Evolutionary conservation across 2,113 vertebrate species (phyloP).

Genomic region (Rostratula benghalensis): DNA sequence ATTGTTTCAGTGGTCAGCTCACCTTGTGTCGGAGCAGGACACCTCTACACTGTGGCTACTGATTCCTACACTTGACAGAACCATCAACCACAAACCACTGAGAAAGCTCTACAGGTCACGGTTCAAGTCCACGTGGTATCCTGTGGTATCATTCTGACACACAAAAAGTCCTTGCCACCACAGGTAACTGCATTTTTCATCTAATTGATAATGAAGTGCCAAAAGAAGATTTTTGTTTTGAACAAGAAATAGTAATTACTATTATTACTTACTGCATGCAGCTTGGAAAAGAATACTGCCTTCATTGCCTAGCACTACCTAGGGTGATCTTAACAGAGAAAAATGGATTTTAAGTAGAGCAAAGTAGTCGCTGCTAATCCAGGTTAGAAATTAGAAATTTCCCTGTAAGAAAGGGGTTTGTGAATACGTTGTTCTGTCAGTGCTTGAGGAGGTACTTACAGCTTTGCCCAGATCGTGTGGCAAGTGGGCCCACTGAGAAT

Average conservation of each 20-base stretch:
- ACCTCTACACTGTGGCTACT: neutral
- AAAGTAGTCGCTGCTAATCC: neutral
- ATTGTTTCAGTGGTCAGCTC: neutral
- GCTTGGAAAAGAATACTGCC: neutral
- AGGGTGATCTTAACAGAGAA: neutral
- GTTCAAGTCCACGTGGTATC: neutral
- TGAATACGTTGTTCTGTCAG: neutral
- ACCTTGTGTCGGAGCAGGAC: neutral
- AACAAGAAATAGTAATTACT: neutral
- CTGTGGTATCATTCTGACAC: neutral
- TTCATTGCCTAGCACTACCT: neutral
- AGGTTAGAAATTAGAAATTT: neutral
- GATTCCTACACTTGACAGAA: neutral
- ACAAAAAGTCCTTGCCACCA: neutral
- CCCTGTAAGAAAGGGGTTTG: neutral
- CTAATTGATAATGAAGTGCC: neutral
- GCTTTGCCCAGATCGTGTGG: constrained; percentile 91
- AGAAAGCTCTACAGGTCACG: neutral
- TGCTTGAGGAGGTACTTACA: constrained; percentile 77
- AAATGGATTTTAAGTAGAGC: neutral
- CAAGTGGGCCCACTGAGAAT: constrained; percentile 91
- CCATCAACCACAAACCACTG: neutral
- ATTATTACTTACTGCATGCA: neutral
- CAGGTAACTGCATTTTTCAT: neutral
- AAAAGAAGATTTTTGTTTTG: neutral